Evolutionary conservation across 2,888 invertebrate species (phyloP).

Genomic region (Tipula helvola): DNA sequence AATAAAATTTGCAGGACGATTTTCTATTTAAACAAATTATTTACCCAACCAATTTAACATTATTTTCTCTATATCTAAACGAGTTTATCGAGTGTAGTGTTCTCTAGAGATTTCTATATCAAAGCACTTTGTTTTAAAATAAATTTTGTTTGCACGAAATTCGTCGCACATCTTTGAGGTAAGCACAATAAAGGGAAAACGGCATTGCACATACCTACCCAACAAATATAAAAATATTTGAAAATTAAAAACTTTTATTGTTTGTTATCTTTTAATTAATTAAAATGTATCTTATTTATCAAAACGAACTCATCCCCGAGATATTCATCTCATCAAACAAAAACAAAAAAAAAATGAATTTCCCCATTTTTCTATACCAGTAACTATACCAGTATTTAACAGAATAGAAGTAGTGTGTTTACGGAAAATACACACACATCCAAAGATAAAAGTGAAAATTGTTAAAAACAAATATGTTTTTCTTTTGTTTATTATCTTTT

Average conservation of each 20-base stretch:
- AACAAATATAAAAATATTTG: neutral
- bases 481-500: neutral
- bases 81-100: neutral
- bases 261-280: neutral
- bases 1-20: neutral
- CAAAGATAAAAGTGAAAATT: neutral
- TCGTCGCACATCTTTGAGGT: neutral
- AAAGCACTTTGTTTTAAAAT: neutral
- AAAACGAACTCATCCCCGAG: neutral
- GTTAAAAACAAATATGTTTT: neutral
- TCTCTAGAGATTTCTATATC: neutral
- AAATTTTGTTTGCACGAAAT: neutral
- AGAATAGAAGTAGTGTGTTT: neutral
- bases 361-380: neutral
- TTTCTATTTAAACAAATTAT: neutral
- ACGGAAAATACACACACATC: neutral
- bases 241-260: neutral
- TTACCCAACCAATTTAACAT: neutral
- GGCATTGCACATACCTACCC: neutral
- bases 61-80: neutral
- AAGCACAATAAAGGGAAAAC: neutral
- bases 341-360: neutral
- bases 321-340: neutral
- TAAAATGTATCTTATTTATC: conserved; percentile 4
- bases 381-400: neutral